A percentile compares a stretch with the other conserved stretches of the same genome.
phyloP scores from a whole-genome alignment of 2,797 vertebrate species.

The Aplochiton taeniatus region DNA sequence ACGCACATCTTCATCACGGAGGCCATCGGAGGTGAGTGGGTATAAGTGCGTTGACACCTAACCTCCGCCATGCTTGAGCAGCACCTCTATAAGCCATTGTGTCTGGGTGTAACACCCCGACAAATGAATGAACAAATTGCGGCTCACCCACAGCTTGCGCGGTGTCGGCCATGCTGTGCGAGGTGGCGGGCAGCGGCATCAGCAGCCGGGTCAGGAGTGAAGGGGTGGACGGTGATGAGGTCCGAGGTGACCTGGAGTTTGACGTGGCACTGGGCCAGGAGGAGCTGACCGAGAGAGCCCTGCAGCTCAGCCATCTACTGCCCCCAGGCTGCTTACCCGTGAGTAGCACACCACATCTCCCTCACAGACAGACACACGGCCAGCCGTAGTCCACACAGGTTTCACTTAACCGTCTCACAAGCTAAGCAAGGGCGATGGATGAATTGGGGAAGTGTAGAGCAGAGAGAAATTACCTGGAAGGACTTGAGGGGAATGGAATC shows the following conservation, averaged over 20 bases:
- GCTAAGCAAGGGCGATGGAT: too few species aligned
- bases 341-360: conserved; percentile 50
- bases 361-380: background rate
- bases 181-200: conserved; percentile 70
- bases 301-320: conserved; percentile 84
- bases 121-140: too few species aligned
- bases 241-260: conserved; percentile 64
- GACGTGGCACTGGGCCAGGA: conserved; percentile 78
- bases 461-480: too few species aligned
- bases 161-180: conserved; percentile 79
- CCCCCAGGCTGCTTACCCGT: conserved; percentile 83
- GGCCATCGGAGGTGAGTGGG: conserved; percentile 83
- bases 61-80: background rate
- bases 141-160: conserved; percentile 78
- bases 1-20: conserved; percentile 80
- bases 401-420: too few species aligned
- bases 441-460: too few species aligned
- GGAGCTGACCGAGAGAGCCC: conserved; percentile 77
- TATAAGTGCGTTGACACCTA: background rate
- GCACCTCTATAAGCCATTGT: too few species aligned
- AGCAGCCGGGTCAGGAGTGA: conserved; percentile 46
- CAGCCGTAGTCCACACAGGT: background rate
- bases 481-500: too few species aligned
- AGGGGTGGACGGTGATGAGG: conserved; percentile 41
- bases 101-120: too few species aligned